Percentiles rank a stretch among this genome's conserved stretches.
These are phyloP conservation scores for Myotis brandtii DNA, from an alignment of 2,113 vertebrate species.

Conservation along the genomic window DNA sequence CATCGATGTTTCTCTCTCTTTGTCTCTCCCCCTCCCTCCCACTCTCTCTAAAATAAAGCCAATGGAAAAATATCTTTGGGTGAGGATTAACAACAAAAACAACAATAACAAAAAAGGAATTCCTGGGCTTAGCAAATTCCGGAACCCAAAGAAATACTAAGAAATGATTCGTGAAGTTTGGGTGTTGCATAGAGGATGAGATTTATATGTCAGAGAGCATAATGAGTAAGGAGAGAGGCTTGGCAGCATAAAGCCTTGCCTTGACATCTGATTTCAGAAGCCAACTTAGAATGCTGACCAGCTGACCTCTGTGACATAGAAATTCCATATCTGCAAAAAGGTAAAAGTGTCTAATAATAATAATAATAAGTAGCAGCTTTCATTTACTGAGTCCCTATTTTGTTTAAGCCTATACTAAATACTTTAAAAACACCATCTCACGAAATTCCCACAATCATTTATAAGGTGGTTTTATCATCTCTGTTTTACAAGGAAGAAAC, in stretches of 20 bases:
- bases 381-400: not conserved
- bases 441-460: not conserved
- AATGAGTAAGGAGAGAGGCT: not conserved
- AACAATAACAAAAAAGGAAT: not conserved
- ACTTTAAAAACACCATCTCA: constrained; percentile 11
- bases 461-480: not conserved
- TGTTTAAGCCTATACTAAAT: not conserved
- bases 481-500: not conserved
- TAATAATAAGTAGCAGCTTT: not conserved
- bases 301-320: not conserved
- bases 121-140: not conserved
- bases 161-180: not conserved
- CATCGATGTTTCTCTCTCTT: no score
- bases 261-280: constrained; percentile 18
- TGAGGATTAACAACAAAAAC: no score
- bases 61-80: no score
- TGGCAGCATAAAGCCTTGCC: not conserved
- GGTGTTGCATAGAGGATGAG: not conserved
- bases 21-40: no score
- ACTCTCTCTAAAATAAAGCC: no score
- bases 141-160: constrained; percentile 27
- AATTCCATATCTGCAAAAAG: not conserved
- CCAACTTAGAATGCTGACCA: not conserved
- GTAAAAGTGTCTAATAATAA: not conserved
- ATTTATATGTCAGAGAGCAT: not conserved